Base-by-base conservation (phyloP, 2,797 vertebrate genomes). In the Onychomys torridus region DNA sequence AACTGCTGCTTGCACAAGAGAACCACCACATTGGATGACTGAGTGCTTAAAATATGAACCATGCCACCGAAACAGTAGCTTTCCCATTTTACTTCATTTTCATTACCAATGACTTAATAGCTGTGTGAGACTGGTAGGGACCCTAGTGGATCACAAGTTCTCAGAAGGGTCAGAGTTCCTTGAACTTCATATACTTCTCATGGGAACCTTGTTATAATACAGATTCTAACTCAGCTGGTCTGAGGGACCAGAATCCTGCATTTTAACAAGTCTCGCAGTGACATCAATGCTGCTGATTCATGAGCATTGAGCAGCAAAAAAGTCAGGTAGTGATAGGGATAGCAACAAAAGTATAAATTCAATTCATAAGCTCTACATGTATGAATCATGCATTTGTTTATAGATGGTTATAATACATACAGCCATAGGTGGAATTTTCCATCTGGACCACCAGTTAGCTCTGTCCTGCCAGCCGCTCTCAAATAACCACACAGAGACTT, bases 1-100 rank as follows among this genome's bases (percentile, higher is more conserved):
- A 3, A 21, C 37, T 71, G 21, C 49, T 13, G 0, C 0, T 43
- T 3, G 5, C 2, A 3, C 6, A 13, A 46, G n/a, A n/a, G 0
- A 0, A 19, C 1, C 69, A 23, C 65, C 73, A 16, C 7, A 0
- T 2, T 14, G 1, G 13, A 5, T 78, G 55, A 37, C 0, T 4
- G 34, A 5, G 21, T 10, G 11, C 32, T 59, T 61, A 65, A 77
- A 92, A 76, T 29, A 49, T 0, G 29, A 23, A n/a, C 25, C 32
- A 2, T 6, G 0, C 34, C 14, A 23, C 1, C 0, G 6, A 82
- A 46, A 57, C 57, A 13, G 46, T n/a, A 49, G 76, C 57, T 83
- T 63, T 61, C 59, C 32, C 0, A 23, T 59, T 21, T 27, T 86
- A 49, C 52, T 91, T 91, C 21, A 57, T 52, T 86, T 96, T 52